Conservation (phyloP, 2,888 invertebrate species). For the Pedicia rivosa region DNA sequence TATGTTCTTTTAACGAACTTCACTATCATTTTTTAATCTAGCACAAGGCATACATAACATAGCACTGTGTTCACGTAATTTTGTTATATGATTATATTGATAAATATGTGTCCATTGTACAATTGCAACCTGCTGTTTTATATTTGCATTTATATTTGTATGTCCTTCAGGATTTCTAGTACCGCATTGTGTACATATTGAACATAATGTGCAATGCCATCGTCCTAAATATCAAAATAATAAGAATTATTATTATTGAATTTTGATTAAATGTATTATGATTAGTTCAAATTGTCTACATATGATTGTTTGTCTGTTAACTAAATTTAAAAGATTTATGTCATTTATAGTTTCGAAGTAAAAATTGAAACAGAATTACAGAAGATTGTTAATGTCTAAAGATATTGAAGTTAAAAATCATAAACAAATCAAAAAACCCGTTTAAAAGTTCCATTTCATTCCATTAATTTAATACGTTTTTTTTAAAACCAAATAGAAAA, state of each 20-base stretch:
- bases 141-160: slow-evolving; percentile 32
- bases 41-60: slow-evolving; percentile 42
- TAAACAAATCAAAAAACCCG: too few species aligned
- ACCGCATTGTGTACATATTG: slow-evolving; percentile 48
- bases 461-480: too few species aligned
- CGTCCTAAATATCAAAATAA: slow-evolving; percentile 33
- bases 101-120: slow-evolving; percentile 27
- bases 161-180: slow-evolving; percentile 36
- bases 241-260: slow-evolving; percentile 4
- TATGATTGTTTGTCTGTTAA: too few species aligned
- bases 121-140: slow-evolving; percentile 9
- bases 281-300: too few species aligned
- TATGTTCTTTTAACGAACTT: too few species aligned
- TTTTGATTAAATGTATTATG: too few species aligned
- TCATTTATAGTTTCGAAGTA: too few species aligned
- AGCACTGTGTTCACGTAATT: slow-evolving; percentile 26
- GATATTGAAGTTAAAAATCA: too few species aligned
- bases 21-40: slow-evolving; percentile 17
- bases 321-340: too few species aligned
- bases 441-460: too few species aligned
- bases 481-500: too few species aligned
- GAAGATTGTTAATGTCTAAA: too few species aligned
- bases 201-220: slow-evolving; percentile 78
- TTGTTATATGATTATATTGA: slow-evolving; percentile 27
- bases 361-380: neutral